Evolutionary conservation across 1,140 invertebrate genomes (phyloP), one percentile per base, ranked within the genome.

Genomic region (Thrips palmi): DNA sequence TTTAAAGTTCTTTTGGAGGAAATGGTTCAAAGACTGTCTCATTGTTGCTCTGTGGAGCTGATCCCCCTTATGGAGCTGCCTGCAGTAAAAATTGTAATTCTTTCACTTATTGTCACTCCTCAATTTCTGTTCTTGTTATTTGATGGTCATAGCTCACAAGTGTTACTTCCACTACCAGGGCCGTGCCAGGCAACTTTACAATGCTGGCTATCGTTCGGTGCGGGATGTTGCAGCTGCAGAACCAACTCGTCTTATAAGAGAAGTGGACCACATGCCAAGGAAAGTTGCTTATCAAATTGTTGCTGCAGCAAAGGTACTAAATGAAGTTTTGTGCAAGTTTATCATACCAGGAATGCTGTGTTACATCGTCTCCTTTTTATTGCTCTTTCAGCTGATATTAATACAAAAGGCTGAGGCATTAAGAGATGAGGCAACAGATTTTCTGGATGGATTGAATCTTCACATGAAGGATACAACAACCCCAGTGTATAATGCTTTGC

Each of bases 231-330:
- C 85, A 11, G 70, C 69, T 45, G 73, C 77, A 3, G 59, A 71
- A 15, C 64, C 71, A 1, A 58, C 65, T 5, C 58, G 70, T 11
- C 59, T 91, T 29, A 58, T 71, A 0, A 55, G 67, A 29, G 56
- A 59, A 41, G 64, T 92, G 6, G 63, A 77, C 36, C 75, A 82
- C 52, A 64, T 92, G 49, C 67, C 74, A 1, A 55, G 59, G 12
- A 71, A 67, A 51, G 60, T 70, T 10, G 81, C 82, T 6, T 62
- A 54, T 37, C 79, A 85, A 59, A 75, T 93, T 30, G 70, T 89
- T 39, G 72, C 77, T 31, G 74, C 83, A 33, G 82, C 87, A 1
- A 80, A 87, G 70, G 81, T 85, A 60, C n/a, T n/a, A n/a, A n/a
- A n/a, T n/a, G n/a, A n/a, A n/a, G n/a, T n/a, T n/a, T n/a, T n/a